A percentile compares a stretch with the other conserved stretches of the same genome.
These are phyloP conservation scores for Drosophila ochracea DNA, from an alignment of 2,888 invertebrate species.

Conservation along the genomic window DNA sequence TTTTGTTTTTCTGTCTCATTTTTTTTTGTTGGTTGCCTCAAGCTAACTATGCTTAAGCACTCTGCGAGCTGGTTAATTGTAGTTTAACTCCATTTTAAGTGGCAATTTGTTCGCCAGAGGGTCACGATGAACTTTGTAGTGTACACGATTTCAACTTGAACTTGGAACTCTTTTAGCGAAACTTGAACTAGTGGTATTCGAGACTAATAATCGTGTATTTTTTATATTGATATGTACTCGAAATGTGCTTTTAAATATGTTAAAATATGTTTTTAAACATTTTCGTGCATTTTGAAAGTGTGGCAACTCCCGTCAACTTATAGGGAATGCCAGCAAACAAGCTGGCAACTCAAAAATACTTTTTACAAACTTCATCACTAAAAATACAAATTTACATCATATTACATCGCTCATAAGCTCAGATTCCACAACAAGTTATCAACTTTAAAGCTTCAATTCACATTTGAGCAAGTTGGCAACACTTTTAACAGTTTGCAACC, in stretches of 20 bases:
- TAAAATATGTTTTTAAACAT: neutral
- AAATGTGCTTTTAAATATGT: neutral
- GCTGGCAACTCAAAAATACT: neutral
- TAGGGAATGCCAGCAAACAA: neutral
- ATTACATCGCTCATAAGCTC: neutral
- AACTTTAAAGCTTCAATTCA: neutral
- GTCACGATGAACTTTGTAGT: slow-evolving; percentile 24
- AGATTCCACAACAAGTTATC: neutral
- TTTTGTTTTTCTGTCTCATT: slow-evolving; percentile 4
- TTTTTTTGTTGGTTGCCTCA: slow-evolving; percentile 14
- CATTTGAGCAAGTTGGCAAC: slow-evolving; percentile 12
- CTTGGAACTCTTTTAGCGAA: slow-evolving; percentile 14
- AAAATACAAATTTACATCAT: neutral
- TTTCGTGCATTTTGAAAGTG: neutral
- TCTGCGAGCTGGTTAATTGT: slow-evolving; percentile 51
- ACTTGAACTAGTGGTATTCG: neutral
- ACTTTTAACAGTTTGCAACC: neutral
- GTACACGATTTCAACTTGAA: slow-evolving; percentile 51
- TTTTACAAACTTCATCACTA: neutral
- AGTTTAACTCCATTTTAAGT: slow-evolving; percentile 53
- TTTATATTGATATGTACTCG: neutral
- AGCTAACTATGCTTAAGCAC: slow-evolving; percentile 42
- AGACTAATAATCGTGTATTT: slow-evolving; percentile 26
- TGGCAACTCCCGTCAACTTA: neutral
- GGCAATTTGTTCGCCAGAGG: slow-evolving; percentile 44